These are phyloP conservation scores for Steinernema scapterisci DNA, from an alignment of 2,888 invertebrate genomes.

Conservation along the genomic window DNA sequence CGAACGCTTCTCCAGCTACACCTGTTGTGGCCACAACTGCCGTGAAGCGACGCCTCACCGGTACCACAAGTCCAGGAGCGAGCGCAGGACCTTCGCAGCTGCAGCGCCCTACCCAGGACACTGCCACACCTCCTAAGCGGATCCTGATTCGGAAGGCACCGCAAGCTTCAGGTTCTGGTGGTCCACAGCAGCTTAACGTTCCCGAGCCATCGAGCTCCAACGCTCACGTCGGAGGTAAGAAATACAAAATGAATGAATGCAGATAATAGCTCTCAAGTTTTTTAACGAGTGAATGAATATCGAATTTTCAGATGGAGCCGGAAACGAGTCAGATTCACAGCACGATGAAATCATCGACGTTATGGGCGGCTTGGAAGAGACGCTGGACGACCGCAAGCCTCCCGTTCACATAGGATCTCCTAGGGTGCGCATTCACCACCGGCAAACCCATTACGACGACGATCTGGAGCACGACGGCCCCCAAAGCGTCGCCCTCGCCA, in stretches of 20 bases:
- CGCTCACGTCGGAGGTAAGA: conserved; percentile 2
- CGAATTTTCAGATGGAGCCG: conserved; percentile 8
- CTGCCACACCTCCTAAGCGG: conserved; percentile 7
- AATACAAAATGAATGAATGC: too few species aligned
- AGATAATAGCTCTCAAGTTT: too few species aligned
- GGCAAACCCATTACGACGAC: not conserved
- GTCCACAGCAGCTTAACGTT: not conserved
- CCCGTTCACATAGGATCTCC: conserved; percentile 18
- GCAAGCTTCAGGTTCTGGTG: not conserved
- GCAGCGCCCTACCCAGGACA: not conserved
- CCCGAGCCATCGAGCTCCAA: conserved; percentile 17
- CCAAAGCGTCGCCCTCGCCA: not conserved
- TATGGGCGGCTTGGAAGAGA: conserved; percentile 15
- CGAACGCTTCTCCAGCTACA: not conserved
- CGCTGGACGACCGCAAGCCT: conserved; percentile 28
- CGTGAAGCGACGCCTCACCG: conserved; percentile 1
- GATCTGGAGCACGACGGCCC: not conserved
- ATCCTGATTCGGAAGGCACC: conserved; percentile 14
- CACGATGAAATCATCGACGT: conserved; percentile 30
- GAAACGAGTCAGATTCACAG: conserved; percentile 21
- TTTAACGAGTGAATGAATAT: too few species aligned
- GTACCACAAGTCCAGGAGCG: not conserved
- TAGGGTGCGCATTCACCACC: conserved; percentile 27
- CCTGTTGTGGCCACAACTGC: not conserved
- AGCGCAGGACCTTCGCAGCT: not conserved